Evolutionary conservation across 2,888 invertebrate species (phyloP).

Genomic region (Nasonovia ribisnigri): DNA sequence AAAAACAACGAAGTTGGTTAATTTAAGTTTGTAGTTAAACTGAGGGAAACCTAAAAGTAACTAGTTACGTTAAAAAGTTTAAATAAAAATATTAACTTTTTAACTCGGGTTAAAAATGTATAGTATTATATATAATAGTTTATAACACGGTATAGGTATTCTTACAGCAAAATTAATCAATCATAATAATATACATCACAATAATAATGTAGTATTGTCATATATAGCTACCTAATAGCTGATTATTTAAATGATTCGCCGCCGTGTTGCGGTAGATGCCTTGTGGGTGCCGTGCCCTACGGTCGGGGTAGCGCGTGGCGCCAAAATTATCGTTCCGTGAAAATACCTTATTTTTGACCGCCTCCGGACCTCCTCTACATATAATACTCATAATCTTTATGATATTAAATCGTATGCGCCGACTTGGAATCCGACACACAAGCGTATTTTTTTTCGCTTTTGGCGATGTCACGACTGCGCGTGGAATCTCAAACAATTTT

Average conservation of each 20-base stretch:
- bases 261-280: neutral
- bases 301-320: neutral
- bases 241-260: neutral
- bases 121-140: neutral
- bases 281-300: neutral
- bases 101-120: neutral
- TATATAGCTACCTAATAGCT: neutral
- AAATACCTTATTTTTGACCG: neutral
- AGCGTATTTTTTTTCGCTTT: neutral
- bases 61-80: too few relatives aligned
- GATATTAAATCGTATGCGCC: neutral
- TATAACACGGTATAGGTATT: neutral
- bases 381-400: neutral
- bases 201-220: neutral
- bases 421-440: neutral
- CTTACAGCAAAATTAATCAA: neutral
- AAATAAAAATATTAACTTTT: too few relatives aligned
- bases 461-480: neutral
- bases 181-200: neutral
- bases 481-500: neutral
- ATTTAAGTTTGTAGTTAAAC: too few relatives aligned
- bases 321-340: neutral
- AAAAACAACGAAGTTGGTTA: too few relatives aligned
- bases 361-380: neutral
- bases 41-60: too few relatives aligned